Conservation (phyloP, 64 coral and sea anemone species). For the Actinia equina region DNA sequence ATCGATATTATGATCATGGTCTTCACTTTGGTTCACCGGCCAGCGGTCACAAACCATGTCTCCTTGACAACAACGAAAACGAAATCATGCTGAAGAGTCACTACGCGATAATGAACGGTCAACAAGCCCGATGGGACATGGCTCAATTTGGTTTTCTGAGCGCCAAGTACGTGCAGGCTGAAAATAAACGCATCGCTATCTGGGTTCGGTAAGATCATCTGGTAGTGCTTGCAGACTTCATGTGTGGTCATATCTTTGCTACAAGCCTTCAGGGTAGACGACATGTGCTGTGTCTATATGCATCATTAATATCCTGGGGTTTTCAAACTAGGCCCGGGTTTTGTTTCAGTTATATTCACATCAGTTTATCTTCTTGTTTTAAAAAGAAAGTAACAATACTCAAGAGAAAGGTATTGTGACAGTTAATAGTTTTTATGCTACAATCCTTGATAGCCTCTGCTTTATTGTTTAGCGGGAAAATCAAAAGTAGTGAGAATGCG, state of each 20-base stretch:
- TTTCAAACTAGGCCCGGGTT: background rate
- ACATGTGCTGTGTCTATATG: background rate
- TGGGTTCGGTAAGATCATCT: slow-evolving; percentile 80
- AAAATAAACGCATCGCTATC: slow-evolving; percentile 85
- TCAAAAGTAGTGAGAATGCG: background rate
- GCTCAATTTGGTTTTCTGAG: slow-evolving; percentile 97
- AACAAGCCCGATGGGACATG: slow-evolving; percentile 80
- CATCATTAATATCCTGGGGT: background rate
- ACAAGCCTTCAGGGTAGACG: background rate
- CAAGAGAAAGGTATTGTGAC: background rate
- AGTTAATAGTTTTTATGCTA: background rate
- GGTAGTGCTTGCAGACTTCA: background rate
- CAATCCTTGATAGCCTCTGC: background rate
- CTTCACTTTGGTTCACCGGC: slow-evolving; percentile 80
- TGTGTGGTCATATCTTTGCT: slow-evolving; percentile 1
- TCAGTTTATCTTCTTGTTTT: background rate
- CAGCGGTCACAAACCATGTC: slow-evolving; percentile 66
- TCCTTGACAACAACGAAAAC: slow-evolving; percentile 82
- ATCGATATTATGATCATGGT: slow-evolving; percentile 93
- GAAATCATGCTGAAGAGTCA: slow-evolving; percentile 98
- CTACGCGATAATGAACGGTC: slow-evolving; percentile 75
- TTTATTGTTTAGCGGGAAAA: background rate
- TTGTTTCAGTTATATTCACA: background rate
- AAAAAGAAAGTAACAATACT: background rate
- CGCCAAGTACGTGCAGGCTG: slow-evolving; percentile 63